These are phyloP conservation scores for Meriones psammophilus DNA, from an alignment of 2,797 vertebrate genomes.

Conservation along the genomic window DNA sequence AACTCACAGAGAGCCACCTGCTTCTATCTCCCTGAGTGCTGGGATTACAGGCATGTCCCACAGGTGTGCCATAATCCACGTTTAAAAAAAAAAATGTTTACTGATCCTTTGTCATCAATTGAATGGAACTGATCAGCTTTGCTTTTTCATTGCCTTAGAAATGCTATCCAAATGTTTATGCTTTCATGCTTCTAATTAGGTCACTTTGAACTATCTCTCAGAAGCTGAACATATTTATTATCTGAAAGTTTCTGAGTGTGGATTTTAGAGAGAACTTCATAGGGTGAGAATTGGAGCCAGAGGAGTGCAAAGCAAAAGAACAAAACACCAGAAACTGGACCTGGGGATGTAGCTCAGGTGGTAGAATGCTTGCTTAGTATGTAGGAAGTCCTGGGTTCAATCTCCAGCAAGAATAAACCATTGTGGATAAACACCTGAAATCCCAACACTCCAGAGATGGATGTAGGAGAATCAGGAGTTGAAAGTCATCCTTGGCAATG, in stretches of 20 bases:
- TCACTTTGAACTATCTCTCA: conserved; percentile 17
- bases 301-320: background rate
- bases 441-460: background rate
- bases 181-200: conserved; percentile 39
- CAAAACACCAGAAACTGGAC: background rate
- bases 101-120: background rate
- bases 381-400: background rate
- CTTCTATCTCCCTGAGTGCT: no score
- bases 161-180: background rate
- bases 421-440: background rate
- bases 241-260: background rate
- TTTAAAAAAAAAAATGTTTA: background rate
- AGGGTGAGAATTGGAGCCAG: background rate
- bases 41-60: no score
- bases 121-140: background rate
- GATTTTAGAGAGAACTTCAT: conserved; percentile 33
- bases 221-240: conserved; percentile 34
- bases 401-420: background rate
- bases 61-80: background rate
- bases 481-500: background rate
- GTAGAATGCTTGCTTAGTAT: background rate
- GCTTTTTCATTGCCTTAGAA: conserved; percentile 23
- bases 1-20: no score
- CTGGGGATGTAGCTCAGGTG: background rate
- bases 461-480: background rate